These are phyloP conservation scores for Drosophila borborema DNA, from an alignment of 2,888 invertebrate genomes.

Conservation along the genomic window DNA sequence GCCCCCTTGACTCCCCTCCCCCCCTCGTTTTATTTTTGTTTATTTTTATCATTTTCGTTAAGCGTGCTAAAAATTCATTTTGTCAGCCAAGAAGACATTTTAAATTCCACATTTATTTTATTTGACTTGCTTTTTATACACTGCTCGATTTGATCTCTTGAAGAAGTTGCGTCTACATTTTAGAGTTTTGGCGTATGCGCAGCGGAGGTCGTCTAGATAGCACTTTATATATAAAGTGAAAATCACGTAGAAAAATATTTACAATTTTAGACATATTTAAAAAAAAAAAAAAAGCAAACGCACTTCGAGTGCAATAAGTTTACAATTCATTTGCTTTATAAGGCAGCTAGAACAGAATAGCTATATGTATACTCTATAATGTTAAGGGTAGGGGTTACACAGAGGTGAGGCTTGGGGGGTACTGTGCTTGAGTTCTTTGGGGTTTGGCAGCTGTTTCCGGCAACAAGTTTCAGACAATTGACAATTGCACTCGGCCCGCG, in stretches of 20 bases:
- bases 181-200: constrained; percentile 19
- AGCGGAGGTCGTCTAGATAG: constrained; percentile 59
- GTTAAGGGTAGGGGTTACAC: not conserved
- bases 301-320: constrained; percentile 49
- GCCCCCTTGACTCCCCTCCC: not conserved
- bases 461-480: constrained; percentile 44
- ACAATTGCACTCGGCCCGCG: constrained; percentile 24
- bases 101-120: constrained; percentile 32
- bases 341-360: constrained; percentile 6
- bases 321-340: constrained; percentile 41
- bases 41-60: constrained; percentile 71
- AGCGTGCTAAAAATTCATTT: constrained; percentile 71
- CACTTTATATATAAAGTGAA: not conserved
- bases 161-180: constrained; percentile 23
- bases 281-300: constrained; percentile 5
- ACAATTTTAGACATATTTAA: constrained; percentile 33
- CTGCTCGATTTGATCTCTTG: constrained; percentile 26
- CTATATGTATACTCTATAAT: not conserved
- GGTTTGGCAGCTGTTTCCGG: constrained; percentile 40
- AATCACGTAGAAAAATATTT: constrained; percentile 11
- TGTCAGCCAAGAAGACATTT: constrained; percentile 48
- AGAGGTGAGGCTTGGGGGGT: not conserved
- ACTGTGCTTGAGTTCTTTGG: not conserved
- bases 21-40: constrained; percentile 49
- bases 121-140: not conserved